Conservation (phyloP, 2,113 vertebrate genomes). For the Romanogobio albipinnatus region DNA sequence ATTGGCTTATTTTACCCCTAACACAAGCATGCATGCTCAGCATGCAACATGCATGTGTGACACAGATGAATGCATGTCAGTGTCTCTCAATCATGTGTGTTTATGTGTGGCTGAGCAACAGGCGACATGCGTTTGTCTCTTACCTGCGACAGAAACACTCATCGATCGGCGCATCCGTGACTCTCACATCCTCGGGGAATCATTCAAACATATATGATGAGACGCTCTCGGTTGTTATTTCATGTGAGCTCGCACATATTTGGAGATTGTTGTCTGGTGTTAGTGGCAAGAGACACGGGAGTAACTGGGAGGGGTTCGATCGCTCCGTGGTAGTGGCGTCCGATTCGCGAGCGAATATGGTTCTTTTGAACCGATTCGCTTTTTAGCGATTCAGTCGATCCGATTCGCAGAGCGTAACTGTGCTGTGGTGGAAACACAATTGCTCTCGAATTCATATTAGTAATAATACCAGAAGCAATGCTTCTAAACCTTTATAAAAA, state of each 20-base stretch:
- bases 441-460: neutral
- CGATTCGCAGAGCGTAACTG: conserved; percentile 1
- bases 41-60: neutral
- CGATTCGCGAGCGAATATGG: conserved; percentile 10
- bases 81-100: conserved; percentile 9
- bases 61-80: neutral
- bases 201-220: neutral
- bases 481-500: neutral
- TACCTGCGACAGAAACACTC: conserved; percentile 69
- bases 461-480: neutral
- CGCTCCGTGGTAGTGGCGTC: conserved; percentile 4
- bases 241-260: conserved; percentile 43
- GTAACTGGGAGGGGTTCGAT: conserved; percentile 61
- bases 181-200: conserved; percentile 50
- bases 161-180: conserved; percentile 27
- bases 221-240: conserved; percentile 21
- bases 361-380: conserved; percentile 4
- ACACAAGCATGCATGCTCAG: neutral
- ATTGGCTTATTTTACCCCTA: neutral
- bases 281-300: conserved; percentile 33
- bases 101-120: conserved; percentile 68
- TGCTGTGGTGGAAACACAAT: neutral
- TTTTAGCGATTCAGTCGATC: neutral
- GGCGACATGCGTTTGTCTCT: conserved; percentile 71
- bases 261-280: conserved; percentile 49